Evolutionary conservation across 2,113 vertebrate species (phyloP).

Genomic region (Phaethornis superciliosus): DNA sequence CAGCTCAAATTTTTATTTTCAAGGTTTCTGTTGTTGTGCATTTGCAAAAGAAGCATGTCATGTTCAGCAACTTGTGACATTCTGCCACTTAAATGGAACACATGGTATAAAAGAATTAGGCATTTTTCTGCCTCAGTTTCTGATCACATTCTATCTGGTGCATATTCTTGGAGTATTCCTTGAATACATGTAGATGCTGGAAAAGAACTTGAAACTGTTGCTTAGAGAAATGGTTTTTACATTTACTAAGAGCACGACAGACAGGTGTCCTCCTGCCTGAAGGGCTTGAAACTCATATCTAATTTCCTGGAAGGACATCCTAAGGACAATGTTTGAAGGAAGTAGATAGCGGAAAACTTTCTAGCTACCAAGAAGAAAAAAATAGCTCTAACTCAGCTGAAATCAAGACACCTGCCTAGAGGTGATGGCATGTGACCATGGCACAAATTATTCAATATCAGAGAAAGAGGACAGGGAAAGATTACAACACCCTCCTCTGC

Average conservation of each 20-base stretch:
- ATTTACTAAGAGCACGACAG: background rate
- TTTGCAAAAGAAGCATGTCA: background rate
- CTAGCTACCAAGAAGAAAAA: no score
- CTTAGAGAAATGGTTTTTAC: background rate
- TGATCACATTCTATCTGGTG: background rate
- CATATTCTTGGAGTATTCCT: background rate
- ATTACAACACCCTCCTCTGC: background rate
- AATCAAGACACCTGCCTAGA: background rate
- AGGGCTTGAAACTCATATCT: background rate
- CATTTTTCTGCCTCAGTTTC: background rate
- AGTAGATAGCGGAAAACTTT: background rate
- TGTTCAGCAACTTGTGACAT: background rate
- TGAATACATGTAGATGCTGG: background rate
- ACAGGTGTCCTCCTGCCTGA: background rate
- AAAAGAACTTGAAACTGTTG: background rate
- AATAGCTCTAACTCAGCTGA: no score
- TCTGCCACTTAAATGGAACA: background rate
- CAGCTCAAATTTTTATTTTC: background rate
- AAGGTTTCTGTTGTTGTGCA: background rate
- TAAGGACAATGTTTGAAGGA: background rate
- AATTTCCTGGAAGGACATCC: background rate
- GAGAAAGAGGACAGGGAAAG: background rate
- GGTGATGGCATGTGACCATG: background rate
- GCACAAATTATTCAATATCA: background rate
- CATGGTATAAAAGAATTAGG: background rate